Conservation (phyloP, 2,888 invertebrate genomes). For the Tyria jacobaeae region DNA sequence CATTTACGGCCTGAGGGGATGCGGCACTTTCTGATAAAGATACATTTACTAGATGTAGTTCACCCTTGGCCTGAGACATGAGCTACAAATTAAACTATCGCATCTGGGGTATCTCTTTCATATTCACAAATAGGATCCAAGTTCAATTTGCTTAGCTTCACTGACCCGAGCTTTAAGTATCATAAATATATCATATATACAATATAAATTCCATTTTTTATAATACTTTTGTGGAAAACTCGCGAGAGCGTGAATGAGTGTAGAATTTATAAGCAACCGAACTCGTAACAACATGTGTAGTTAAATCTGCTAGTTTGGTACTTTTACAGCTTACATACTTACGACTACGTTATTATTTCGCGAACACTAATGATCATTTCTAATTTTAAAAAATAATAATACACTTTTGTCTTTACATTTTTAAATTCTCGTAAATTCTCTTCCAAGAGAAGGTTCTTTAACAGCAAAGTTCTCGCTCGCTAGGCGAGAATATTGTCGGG, state of each 20-base stretch:
- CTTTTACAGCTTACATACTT: not conserved
- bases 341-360: too few species aligned
- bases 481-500: too few species aligned
- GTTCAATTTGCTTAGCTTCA: constrained; percentile 16
- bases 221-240: constrained; percentile 18
- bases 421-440: too few species aligned
- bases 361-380: not conserved
- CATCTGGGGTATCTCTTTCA: constrained; percentile 2
- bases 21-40: not conserved
- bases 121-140: constrained; percentile 9
- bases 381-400: too few species aligned
- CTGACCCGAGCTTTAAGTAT: constrained; percentile 4
- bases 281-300: not conserved
- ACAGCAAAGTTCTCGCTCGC: too few species aligned
- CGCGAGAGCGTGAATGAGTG: constrained; percentile 16
- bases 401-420: too few species aligned
- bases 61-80: not conserved
- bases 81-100: constrained; percentile 10
- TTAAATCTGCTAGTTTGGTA: not conserved
- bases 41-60: not conserved
- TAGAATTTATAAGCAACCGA: constrained; percentile 12
- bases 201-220: constrained; percentile 18
- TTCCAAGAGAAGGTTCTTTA: too few species aligned
- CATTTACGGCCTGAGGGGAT: not conserved
- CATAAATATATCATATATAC: constrained; percentile 20